phyloP scores from a whole-genome alignment of 1,140 invertebrate species.

The Popillia japonica region DNA sequence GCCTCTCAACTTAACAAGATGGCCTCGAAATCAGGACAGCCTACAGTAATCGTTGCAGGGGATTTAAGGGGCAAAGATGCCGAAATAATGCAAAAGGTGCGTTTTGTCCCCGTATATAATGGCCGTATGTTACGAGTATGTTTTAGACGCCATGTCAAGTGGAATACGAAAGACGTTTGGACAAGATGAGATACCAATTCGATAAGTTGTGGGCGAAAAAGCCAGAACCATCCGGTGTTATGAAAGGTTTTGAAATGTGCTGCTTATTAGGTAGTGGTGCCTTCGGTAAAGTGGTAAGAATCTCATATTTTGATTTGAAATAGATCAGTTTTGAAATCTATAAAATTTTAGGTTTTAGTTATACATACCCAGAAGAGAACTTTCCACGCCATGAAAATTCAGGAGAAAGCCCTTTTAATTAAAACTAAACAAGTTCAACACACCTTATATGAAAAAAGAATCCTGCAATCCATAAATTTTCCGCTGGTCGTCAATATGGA shows the following conservation, averaged over 20 bases:
- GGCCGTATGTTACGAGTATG: background rate
- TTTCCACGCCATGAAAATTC: slow-evolving; percentile 82
- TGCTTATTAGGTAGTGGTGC: slow-evolving; percentile 83
- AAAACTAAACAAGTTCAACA: slow-evolving; percentile 87
- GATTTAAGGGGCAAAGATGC: background rate
- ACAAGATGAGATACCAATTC: slow-evolving; percentile 48
- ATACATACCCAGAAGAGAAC: slow-evolving; percentile 74
- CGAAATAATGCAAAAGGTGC: background rate
- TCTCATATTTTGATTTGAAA: slow-evolving; percentile 64
- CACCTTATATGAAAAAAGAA: slow-evolving; percentile 85
- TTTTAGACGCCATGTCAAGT: slow-evolving; percentile 24
- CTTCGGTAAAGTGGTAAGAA: slow-evolving; percentile 78
- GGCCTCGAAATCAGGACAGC: no score
- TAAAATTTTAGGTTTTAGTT: slow-evolving; percentile 71
- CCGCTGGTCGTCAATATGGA: slow-evolving; percentile 66
- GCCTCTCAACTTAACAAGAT: no score
- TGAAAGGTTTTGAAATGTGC: slow-evolving; percentile 48
- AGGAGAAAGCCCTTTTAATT: slow-evolving; percentile 87
- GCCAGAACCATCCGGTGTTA: slow-evolving; percentile 26
- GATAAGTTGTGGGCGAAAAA: slow-evolving; percentile 48
- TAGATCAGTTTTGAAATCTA: background rate
- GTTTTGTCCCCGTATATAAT: no score
- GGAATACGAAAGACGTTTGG: slow-evolving; percentile 47
- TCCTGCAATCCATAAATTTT: slow-evolving; percentile 66
- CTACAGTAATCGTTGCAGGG: no score